Evolutionary conservation across 2,797 vertebrate species (phyloP).

Genomic region (Gobionotothen gibberifrons): DNA sequence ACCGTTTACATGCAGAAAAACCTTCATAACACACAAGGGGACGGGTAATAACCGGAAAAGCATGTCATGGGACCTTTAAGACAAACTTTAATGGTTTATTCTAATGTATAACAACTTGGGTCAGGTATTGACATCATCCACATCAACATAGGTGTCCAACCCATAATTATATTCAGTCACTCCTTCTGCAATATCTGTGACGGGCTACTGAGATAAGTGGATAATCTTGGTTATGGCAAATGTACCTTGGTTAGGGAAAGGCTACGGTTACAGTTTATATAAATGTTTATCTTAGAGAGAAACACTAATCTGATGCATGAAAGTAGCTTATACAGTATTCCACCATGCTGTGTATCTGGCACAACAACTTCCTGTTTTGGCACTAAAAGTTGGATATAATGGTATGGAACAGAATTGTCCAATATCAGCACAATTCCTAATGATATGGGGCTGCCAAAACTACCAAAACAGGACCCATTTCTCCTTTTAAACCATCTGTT

Average conservation of each 20-base stretch:
- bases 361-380: background rate
- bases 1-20: too few relatives aligned
- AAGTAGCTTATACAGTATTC: background rate
- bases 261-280: background rate
- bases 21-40: too few relatives aligned
- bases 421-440: too few relatives aligned
- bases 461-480: background rate
- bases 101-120: background rate
- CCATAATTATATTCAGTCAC: background rate
- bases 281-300: background rate
- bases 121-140: background rate
- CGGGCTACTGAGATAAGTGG: background rate
- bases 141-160: background rate
- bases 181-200: background rate
- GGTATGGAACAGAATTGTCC: too few relatives aligned
- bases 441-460: too few relatives aligned
- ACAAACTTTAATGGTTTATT: background rate
- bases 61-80: background rate
- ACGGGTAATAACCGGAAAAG: too few relatives aligned
- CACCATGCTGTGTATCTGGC: background rate
- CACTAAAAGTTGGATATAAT: background rate
- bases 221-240: background rate
- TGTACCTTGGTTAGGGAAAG: background rate
- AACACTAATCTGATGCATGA: background rate
- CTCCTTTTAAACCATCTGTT: conserved; percentile 21